Conservation (phyloP, 2,113 vertebrate species). For the Canis aureus region DNA sequence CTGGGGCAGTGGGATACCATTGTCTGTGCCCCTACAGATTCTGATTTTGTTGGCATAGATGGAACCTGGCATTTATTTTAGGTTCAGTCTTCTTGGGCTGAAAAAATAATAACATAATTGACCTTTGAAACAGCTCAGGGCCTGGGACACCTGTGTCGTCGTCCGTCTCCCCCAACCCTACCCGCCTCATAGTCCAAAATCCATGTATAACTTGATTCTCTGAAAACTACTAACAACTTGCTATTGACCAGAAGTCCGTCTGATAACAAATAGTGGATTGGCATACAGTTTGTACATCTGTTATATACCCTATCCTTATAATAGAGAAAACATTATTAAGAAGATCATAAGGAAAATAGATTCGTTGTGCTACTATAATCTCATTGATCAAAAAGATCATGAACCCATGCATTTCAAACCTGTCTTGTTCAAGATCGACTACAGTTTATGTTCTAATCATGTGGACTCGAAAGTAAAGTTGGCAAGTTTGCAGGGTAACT, state of each 20-base stretch:
- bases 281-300: no score
- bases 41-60: not conserved
- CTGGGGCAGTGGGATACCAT: accelerated
- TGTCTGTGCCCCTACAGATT: not conserved
- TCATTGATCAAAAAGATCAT: not conserved
- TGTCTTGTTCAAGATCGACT: not conserved
- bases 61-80: not conserved
- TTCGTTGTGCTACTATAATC: not conserved
- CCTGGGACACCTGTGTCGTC: not conserved
- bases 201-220: not conserved
- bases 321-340: not conserved
- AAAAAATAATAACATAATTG: not conserved
- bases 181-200: not conserved
- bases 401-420: not conserved
- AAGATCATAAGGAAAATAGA: not conserved
- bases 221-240: not conserved
- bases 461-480: no score
- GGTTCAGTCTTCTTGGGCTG: not conserved
- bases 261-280: not conserved
- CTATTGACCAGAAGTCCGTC: not conserved
- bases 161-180: not conserved
- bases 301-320: not conserved
- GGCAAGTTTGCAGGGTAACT: not conserved
- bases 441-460: not conserved
- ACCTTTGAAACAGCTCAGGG: not conserved